These are phyloP conservation scores for Dendrocincla fuliginosa DNA, from an alignment of 2,797 vertebrate genomes.

Conservation along the genomic window DNA sequence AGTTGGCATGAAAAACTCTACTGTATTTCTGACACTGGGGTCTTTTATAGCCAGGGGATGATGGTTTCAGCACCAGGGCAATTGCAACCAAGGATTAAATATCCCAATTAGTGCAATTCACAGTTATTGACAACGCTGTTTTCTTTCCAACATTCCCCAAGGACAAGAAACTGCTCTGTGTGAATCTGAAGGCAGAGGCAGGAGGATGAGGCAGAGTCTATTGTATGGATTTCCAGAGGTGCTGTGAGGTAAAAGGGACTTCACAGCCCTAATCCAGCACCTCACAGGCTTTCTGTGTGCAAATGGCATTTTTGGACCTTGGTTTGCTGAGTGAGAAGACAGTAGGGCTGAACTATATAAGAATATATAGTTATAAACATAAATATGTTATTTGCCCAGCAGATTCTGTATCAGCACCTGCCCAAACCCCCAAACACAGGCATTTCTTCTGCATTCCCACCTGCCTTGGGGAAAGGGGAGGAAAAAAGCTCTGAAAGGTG, in stretches of 20 bases:
- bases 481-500: background rate
- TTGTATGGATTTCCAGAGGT: background rate
- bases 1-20: conserved; percentile 33
- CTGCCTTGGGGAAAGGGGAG: background rate
- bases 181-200: background rate
- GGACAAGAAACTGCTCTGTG: conserved; percentile 7
- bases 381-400: background rate
- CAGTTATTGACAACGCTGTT: conserved; percentile 16
- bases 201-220: background rate
- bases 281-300: rapidly evolving
- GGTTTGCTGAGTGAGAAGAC: background rate
- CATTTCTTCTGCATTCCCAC: background rate
- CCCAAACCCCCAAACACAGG: background rate
- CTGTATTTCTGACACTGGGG: conserved; percentile 29
- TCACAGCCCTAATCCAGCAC: background rate
- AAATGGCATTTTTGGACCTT: background rate
- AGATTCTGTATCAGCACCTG: background rate
- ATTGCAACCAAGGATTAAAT: conserved; percentile 41
- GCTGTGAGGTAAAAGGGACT: background rate
- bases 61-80: conserved; percentile 36
- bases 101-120: conserved; percentile 48
- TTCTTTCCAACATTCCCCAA: conserved; percentile 26
- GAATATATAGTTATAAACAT: background rate
- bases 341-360: background rate
- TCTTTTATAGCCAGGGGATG: conserved; percentile 5